Evolutionary conservation across 1,140 invertebrate genomes (phyloP), one percentile per base, ranked within the genome.

Genomic region (Sminthurinus signatus): DNA sequence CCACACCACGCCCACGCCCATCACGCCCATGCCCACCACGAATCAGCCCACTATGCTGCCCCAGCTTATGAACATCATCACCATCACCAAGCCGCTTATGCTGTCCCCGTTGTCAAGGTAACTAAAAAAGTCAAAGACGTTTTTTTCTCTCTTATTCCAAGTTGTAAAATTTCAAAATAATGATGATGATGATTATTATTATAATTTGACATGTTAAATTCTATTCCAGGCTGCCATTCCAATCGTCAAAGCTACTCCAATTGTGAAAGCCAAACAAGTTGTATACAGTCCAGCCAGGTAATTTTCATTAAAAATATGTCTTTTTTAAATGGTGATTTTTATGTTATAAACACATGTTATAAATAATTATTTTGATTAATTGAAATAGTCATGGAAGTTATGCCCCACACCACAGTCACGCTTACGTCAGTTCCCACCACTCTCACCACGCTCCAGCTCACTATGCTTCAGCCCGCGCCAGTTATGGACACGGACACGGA

Each of bases 161-260:
- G 17, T 19, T 25, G 4, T 19, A 25, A 48, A 10, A 8, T 8
- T 19, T 28, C 51, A 4, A 25, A 15, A 12, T 54, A 10, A 3
- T 54, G 4, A 12, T 4, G 3, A 10, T 32, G 8, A 8, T 54
- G 14, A 3, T 54, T 32, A 4, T 4, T 4, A 32, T 4, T 17
- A 48, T 19, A 48, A 25, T n/a, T 19, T 48, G 23, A 25, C 17
- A 4, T 48, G 8, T 10, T 48, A 48, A n/a, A n/a, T n/a, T n/a
- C n/a, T n/a, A n/a, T n/a, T 54, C 17, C 19, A 54, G 51, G 51
- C 51, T 31, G 51, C 44, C 44, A 48, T 54, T 19, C 51, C 51
- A 17, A 23, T 54, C 51, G 51, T 54, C 8, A 48, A 48, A 48
- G 44, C 44, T 48, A n/a, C 44, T 48, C 44, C 44, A 48, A n/a